Conservation (phyloP, 2,113 vertebrate genomes). For the Physeter macrocephalus region DNA sequence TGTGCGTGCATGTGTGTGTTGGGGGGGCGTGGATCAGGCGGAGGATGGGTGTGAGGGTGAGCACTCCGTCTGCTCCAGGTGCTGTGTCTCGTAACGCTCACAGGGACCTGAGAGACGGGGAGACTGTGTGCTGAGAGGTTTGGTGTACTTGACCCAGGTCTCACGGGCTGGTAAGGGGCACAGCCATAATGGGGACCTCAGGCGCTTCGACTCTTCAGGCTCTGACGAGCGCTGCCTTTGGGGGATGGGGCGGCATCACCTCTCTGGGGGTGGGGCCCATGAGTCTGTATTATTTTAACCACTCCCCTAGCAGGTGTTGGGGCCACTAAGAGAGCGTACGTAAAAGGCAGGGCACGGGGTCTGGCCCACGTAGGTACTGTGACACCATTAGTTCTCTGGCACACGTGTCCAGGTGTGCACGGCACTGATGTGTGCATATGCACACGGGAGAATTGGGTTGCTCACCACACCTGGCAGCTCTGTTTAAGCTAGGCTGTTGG, state of each 20-base stretch:
- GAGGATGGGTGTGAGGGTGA: too few species aligned
- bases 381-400: not conserved
- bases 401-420: not conserved
- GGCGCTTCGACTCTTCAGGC: not conserved
- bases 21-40: not conserved
- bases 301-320: not conserved
- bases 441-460: not conserved
- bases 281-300: not conserved
- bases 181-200: not conserved
- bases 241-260: not conserved
- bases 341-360: not conserved
- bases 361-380: not conserved
- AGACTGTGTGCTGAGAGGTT: not conserved
- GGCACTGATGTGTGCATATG: not conserved
- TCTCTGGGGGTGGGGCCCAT: not conserved
- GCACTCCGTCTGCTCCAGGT: not conserved
- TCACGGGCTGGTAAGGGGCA: not conserved
- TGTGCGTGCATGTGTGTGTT: rapidly evolving
- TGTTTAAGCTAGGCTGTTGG: not conserved
- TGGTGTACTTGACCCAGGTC: not conserved
- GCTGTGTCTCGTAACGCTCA: not conserved
- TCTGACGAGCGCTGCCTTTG: not conserved
- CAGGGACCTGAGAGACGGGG: not conserved
- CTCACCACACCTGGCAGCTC: not conserved
- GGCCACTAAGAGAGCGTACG: not conserved